phyloP scores from a whole-genome alignment of 2,797 vertebrate genomes.

The Jordanella pulchra region DNA sequence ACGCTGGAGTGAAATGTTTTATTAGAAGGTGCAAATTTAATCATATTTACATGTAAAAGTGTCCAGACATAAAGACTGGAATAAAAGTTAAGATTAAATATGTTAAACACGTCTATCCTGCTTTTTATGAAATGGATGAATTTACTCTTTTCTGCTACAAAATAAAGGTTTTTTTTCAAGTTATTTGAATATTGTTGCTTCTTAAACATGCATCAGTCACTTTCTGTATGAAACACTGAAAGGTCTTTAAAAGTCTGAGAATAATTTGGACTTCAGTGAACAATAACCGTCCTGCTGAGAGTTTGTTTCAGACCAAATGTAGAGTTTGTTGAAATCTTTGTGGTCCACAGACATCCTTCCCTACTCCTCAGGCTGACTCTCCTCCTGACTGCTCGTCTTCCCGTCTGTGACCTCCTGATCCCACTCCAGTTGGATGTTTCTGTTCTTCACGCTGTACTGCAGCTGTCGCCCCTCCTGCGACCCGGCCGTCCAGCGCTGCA shows the following conservation, averaged over 20 bases:
- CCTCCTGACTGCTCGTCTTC: conserved; percentile 37
- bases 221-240: background rate
- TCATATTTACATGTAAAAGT: background rate
- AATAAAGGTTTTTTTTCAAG: background rate
- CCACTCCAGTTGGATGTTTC: conserved; percentile 78
- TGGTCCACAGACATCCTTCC: background rate
- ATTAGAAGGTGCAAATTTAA: background rate
- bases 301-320: background rate
- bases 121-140: background rate
- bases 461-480: conserved; percentile 71
- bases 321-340: background rate
- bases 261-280: background rate
- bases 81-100: background rate
- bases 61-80: background rate
- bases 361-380: conserved; percentile 53
- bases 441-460: conserved; percentile 66
- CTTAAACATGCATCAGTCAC: background rate
- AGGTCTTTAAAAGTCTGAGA: background rate
- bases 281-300: background rate
- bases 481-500: conserved; percentile 81
- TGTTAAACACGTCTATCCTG: background rate
- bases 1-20: background rate
- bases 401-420: conserved; percentile 28
- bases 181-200: background rate
- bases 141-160: background rate